phyloP scores from a whole-genome alignment of 1,140 invertebrate genomes.

The Conus ventricosus region DNA sequence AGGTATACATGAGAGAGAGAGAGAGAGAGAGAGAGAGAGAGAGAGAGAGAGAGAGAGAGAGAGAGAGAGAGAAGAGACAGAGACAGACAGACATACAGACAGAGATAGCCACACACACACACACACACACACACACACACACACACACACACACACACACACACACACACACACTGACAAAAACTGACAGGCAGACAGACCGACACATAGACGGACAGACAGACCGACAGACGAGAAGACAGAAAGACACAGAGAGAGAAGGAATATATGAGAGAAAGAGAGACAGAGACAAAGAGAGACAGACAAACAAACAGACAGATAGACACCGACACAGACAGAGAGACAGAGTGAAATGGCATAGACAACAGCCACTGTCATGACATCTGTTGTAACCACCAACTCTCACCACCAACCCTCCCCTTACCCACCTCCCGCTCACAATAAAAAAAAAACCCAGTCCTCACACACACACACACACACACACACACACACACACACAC shows the following conservation, averaged over 20 bases:
- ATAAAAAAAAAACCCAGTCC: neutral
- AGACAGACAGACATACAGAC: too few relatives aligned
- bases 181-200: neutral
- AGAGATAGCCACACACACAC: too few relatives aligned
- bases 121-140: conserved; percentile 6
- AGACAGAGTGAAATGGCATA: neutral
- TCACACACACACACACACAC: neutral
- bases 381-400: neutral
- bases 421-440: neutral
- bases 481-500: too few relatives aligned
- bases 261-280: neutral
- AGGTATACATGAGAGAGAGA: too few relatives aligned
- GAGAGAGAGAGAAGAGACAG: too few relatives aligned
- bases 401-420: neutral
- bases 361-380: neutral
- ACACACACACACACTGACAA: neutral
- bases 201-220: neutral
- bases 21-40: too few relatives aligned
- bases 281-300: neutral
- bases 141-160: conserved; percentile 6
- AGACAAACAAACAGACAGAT: neutral
- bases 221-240: neutral
- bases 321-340: neutral
- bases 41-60: too few relatives aligned
- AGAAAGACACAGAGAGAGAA: neutral